Evolutionary conservation across 2,888 invertebrate species (phyloP), one percentile per base, ranked within the genome.

Genomic region (Thecocarcelia acutangulata): DNA sequence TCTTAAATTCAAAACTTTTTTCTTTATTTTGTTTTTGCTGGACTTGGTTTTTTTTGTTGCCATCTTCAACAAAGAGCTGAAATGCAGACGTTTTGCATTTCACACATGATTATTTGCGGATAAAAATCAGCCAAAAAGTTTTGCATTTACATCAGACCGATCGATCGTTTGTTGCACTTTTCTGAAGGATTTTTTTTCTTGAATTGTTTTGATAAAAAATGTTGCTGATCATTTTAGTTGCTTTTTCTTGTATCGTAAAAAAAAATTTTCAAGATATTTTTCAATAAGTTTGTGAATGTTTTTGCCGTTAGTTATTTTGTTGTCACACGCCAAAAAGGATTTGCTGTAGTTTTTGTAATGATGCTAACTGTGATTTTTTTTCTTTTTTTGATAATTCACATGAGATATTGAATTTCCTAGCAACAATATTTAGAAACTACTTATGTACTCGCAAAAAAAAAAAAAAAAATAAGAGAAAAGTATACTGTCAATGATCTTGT

Each of bases 271-370:
- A 56, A 48, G 54, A 63, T 69, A 66, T 48, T 64, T 80, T 50
- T 75, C 40, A 17, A 3, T 50, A 63, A 33, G 19, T 13, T 50
- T 61, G 56, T 46, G 24, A 4, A 37, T 74, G 46, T 50, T 69
- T 75, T 78, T 74, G 69, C 77, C 77, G 81, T 82, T 82, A 77
- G 28, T 52, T 77, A n/a, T 74, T 68, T 61, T 58, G 74, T 78
- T 82, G 82, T 82, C 82, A 78, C 82, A 82, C 82, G 82, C 82
- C 82, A 82, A 82, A 82, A 77, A 54, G 59, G 42, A 74, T 66
- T 61, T 75, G 58, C 59, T 66, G 54, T 74, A 58, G 44, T 46
- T 72, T 44, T 33, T 68, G 33, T 12, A 33, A 46, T 46, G 28
- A 50, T 58, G 19, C 24, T 73, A 59, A 66, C 72, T 78, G 78